phyloP scores from a whole-genome alignment of 2,113 vertebrate genomes.

The Machaerirhynchus nigripectus region DNA sequence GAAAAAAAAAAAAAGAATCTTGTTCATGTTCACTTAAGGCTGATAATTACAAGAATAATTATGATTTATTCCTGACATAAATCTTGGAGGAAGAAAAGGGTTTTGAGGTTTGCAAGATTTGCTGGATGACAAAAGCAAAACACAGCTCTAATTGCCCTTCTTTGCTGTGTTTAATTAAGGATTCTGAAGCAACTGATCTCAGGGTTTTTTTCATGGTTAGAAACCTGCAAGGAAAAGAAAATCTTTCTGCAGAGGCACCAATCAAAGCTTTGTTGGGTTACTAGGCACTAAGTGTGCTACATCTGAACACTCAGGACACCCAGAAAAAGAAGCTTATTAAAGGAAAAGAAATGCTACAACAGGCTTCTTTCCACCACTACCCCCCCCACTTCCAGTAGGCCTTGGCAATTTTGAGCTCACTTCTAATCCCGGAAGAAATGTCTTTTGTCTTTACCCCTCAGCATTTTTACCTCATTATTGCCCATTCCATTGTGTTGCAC shows the following conservation, averaged over 20 bases:
- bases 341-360: conserved; percentile 62
- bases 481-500: background rate
- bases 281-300: conserved; percentile 72
- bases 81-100: background rate
- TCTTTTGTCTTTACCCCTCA: conserved; percentile 38
- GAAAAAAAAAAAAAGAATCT: background rate
- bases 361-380: background rate
- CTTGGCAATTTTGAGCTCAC: conserved; percentile 55
- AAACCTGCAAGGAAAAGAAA: conserved; percentile 70
- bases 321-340: conserved; percentile 67
- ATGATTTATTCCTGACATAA: conserved; percentile 52
- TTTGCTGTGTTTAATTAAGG: conserved; percentile 70
- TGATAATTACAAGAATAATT: conserved; percentile 10
- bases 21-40: background rate
- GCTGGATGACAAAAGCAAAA: conserved; percentile 47
- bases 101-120: conserved; percentile 18
- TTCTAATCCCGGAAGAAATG: conserved; percentile 70
- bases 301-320: conserved; percentile 66
- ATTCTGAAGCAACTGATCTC: conserved; percentile 74
- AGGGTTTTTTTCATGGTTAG: conserved; percentile 68
- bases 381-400: background rate
- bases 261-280: conserved; percentile 78
- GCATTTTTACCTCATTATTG: conserved; percentile 14
- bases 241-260: conserved; percentile 68
- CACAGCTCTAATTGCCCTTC: conserved; percentile 65